Conservation (phyloP, 35 echinoderm and acorn worm genomes). For the Apostichopus japonicus region DNA sequence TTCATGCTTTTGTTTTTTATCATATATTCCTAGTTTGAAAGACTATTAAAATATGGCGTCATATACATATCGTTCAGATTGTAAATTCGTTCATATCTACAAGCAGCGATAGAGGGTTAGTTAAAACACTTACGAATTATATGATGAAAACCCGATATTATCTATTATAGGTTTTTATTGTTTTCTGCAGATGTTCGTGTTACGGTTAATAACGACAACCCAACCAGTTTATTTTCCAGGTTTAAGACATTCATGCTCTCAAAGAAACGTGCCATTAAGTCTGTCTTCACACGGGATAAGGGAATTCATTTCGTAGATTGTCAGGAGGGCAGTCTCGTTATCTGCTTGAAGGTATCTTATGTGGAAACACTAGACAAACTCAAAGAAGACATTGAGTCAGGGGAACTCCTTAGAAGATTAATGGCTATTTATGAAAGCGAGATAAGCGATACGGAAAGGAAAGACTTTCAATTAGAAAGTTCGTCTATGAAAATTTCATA, state of each 20-base stretch:
- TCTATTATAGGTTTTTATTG: no score
- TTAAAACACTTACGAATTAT: no score
- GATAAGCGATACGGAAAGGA: background rate
- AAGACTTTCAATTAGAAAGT: background rate
- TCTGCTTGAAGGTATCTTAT: background rate
- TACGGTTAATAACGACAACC: background rate
- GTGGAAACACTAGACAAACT: background rate
- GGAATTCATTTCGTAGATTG: background rate
- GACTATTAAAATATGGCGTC: no score
- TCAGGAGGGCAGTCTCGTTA: background rate
- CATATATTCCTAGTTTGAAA: no score
- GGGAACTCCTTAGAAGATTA: background rate
- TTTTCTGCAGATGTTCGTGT: background rate
- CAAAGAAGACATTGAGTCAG: background rate
- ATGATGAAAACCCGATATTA: no score
- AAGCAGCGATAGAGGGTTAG: no score
- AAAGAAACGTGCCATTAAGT: background rate
- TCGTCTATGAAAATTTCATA: no score
- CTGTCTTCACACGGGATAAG: no score
- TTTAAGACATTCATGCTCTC: no score
- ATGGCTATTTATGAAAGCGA: background rate
- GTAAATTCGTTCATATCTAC: no score
- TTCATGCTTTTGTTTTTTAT: no score
- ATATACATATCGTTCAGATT: no score
- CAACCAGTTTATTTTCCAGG: background rate